phyloP scores from a whole-genome alignment of 1,140 invertebrate species.

The Drosophila lini region DNA sequence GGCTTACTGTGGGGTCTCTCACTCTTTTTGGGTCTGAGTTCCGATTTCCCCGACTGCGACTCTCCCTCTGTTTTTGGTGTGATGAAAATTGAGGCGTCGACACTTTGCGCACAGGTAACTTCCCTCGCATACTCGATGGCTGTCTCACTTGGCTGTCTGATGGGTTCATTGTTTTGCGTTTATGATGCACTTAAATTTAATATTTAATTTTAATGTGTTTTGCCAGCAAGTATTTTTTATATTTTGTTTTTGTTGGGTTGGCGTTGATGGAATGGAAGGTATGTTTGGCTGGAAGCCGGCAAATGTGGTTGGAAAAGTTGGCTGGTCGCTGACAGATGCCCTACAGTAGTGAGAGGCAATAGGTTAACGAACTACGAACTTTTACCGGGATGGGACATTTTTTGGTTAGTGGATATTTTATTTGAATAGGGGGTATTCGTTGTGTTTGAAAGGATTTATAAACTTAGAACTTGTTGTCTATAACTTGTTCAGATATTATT shows the following conservation, averaged over 20 bases:
- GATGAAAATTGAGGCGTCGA: slow-evolving; percentile 43
- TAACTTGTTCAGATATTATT: too few relatives aligned
- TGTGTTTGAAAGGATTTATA: neutral
- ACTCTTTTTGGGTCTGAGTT: slow-evolving; percentile 15
- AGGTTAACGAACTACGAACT: slow-evolving; percentile 18
- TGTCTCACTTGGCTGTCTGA: slow-evolving; percentile 24
- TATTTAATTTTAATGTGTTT: slow-evolving; percentile 76
- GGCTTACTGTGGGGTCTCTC: slow-evolving; percentile 41
- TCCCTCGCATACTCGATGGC: neutral
- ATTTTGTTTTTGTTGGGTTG: neutral
- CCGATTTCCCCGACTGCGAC: slow-evolving; percentile 6
- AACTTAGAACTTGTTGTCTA: neutral
- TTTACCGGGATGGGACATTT: neutral
- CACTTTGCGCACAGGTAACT: slow-evolving; percentile 45
- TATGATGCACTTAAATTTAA: slow-evolving; percentile 76
- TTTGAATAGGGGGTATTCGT: too few relatives aligned
- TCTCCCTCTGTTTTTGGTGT: slow-evolving; percentile 19
- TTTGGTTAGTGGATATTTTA: neutral
- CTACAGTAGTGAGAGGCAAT: slow-evolving; percentile 2
- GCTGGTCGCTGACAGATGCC: slow-evolving; percentile 5
- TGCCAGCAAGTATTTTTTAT: slow-evolving; percentile 34
- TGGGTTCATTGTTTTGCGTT: slow-evolving; percentile 67
- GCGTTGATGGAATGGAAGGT: slow-evolving; percentile 1
- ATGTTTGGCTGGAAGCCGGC: neutral
- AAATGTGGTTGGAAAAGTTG: slow-evolving; percentile 15